Base-by-base conservation (phyloP, 1,140 invertebrate genomes). In the Campoletis sonorensis region DNA sequence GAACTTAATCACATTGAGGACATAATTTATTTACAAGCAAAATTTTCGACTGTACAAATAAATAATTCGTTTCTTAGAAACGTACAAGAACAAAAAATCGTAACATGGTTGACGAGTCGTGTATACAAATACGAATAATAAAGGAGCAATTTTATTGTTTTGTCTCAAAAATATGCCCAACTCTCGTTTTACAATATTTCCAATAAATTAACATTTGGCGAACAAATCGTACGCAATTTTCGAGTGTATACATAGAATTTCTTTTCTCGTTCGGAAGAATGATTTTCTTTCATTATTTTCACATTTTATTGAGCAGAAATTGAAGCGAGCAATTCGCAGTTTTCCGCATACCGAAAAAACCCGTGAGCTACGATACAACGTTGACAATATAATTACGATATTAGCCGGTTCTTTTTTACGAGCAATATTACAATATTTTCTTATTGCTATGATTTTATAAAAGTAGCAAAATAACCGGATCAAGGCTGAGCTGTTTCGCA, bases 401-500 rank as follows among this genome's bases (percentile, higher is more conserved):
- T 51, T 58, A 77, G 26, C 16, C 51, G 13, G 21, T 58, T 58
- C 4, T 58, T n/a, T 58, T n/a, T 58, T 13, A 7, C 61, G 61
- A 27, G n/a, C 23, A 49, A 73, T 73, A 21, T 64, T 77, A 77
- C 75, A 77, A 37, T 64, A 77, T 58, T 27, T 13, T 64, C 61
- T 85, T 84, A 84, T 83, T 80, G 77, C 81, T 83, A 84, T 81
- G 72, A 82, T 68, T 82, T 81, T 90, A 91, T 90, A 91, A 90
- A 90, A 91, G 89, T 91, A 90, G 89, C 88, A 90, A 91, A 91
- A 90, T 90, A 91, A 90, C 82, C 87, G 85, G 88, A 89, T 89
- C 84, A 89, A 90, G 89, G 84, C 88, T 87, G 85, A 87, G 87
- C 83, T 86, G 83, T 86, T 85, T 86, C 82, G 72, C 79, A 79